Conservation (phyloP, 2,888 invertebrate species). For the Drosophila anomelani region DNA sequence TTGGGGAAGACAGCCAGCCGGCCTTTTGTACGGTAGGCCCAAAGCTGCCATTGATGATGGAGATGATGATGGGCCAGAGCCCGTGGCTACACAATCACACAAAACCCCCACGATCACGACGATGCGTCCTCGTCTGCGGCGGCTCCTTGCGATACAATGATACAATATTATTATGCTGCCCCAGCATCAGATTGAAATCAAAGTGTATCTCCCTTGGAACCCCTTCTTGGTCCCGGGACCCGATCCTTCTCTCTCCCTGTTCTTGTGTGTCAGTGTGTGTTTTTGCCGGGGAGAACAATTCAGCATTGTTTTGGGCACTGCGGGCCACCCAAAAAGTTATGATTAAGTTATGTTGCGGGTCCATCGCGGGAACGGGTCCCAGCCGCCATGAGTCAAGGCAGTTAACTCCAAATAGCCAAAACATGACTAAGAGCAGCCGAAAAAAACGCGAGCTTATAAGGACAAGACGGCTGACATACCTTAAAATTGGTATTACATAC, state of each 20-base stretch:
- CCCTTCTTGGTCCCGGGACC: neutral
- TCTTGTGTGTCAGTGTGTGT: conserved; percentile 32
- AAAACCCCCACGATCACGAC: conserved; percentile 48
- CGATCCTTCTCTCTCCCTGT: conserved; percentile 15
- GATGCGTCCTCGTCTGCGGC: conserved; percentile 53
- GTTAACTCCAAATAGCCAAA: conserved; percentile 70
- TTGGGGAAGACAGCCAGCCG: conserved; percentile 25
- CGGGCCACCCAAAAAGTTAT: conserved; percentile 83
- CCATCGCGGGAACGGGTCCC: conserved; percentile 17
- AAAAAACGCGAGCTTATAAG: neutral
- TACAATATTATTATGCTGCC: conserved; percentile 78
- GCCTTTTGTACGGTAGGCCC: conserved; percentile 73
- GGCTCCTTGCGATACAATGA: conserved; percentile 77
- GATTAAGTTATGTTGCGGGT: conserved; percentile 76
- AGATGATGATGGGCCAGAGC: conserved; percentile 71
- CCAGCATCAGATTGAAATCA: conserved; percentile 76
- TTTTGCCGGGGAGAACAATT: conserved; percentile 65
- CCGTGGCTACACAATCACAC: conserved; percentile 46
- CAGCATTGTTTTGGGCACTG: conserved; percentile 74
- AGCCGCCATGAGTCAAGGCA: conserved; percentile 41
- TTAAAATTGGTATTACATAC: neutral
- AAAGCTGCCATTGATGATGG: conserved; percentile 76
- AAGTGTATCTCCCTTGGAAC: conserved; percentile 46
- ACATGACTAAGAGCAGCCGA: conserved; percentile 64
- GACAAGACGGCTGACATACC: neutral